Evolutionary conservation across 2,888 invertebrate species (phyloP).

Genomic region (Hypomecis punctinalis): DNA sequence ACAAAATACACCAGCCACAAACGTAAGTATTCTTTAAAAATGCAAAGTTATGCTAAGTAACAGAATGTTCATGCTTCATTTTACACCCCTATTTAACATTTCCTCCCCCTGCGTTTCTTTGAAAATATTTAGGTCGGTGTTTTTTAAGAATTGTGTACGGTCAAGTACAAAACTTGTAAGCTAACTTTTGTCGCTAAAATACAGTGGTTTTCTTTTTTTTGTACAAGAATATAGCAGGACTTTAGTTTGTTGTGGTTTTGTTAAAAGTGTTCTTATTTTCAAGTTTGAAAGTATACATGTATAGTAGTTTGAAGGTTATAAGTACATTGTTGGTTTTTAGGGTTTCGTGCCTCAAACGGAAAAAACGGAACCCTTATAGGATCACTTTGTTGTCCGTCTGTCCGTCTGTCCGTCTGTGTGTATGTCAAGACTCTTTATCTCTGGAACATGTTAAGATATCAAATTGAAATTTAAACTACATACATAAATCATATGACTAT

Average conservation of each 20-base stretch:
- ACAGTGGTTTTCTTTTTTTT: neutral
- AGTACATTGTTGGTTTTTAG: too few species aligned
- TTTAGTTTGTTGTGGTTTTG: neutral
- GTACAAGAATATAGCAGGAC: neutral
- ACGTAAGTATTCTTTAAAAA: constrained; percentile 38
- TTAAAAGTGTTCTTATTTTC: too few species aligned
- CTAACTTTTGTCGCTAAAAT: constrained; percentile 9
- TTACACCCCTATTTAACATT: constrained; percentile 43
- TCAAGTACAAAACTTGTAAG: constrained; percentile 17
- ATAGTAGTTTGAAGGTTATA: too few species aligned
- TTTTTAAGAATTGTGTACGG: constrained; percentile 32
- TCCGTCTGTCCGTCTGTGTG: too few species aligned
- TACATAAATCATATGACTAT: too few species aligned
- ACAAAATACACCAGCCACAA: constrained; percentile 23
- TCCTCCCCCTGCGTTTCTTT: constrained; percentile 40
- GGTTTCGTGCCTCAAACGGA: too few species aligned
- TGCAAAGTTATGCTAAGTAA: constrained; percentile 46
- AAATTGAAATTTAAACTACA: too few species aligned
- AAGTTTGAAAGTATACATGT: too few species aligned
- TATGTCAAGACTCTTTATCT: too few species aligned
- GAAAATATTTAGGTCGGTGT: constrained; percentile 41
- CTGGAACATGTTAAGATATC: too few species aligned
- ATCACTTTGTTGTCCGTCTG: too few species aligned
- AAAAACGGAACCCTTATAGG: too few species aligned
- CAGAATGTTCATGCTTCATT: constrained; percentile 42